Evolutionary conservation across 1,140 invertebrate genomes (phyloP).

Genomic region (Amphibalanus amphitrite): DNA sequence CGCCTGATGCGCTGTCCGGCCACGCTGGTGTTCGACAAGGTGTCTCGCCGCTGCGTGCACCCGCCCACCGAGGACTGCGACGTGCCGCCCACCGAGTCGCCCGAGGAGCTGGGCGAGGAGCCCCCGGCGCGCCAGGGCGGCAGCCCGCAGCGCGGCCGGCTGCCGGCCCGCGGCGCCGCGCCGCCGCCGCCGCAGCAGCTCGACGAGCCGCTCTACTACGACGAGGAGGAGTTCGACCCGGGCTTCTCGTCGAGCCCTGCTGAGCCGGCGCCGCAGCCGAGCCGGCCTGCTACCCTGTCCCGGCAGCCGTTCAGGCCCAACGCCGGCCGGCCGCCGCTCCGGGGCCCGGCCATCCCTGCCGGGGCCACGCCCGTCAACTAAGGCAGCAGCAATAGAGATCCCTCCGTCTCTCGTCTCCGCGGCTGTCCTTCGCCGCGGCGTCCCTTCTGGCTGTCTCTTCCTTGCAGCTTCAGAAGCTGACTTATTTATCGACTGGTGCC

Average conservation of each 20-base stretch:
- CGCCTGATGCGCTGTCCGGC: conserved; percentile 73
- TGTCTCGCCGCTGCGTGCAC: conserved; percentile 62
- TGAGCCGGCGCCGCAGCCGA: neutral
- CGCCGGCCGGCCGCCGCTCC: neutral
- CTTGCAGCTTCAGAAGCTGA: too few relatives aligned
- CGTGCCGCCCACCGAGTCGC: conserved; percentile 17
- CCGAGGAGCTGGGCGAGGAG: conserved; percentile 5
- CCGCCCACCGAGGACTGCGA: conserved; percentile 75
- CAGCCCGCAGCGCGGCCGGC: conserved; percentile 5
- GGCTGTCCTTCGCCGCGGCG: too few relatives aligned
- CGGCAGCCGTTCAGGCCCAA: neutral
- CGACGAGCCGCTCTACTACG: neutral
- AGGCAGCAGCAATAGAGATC: too few relatives aligned
- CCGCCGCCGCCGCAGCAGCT: conserved; percentile 1
- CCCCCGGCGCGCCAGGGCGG: conserved; percentile 7
- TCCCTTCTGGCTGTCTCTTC: too few relatives aligned
- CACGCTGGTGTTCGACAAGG: conserved; percentile 71
- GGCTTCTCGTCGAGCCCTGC: neutral
- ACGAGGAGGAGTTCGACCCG: neutral
- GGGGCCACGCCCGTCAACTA: neutral
- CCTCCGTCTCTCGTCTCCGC: too few relatives aligned
- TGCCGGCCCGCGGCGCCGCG: neutral
- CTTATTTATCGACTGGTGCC: too few relatives aligned
- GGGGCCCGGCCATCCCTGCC: neutral
- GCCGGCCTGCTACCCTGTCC: too few relatives aligned